Percentiles rank a stretch among this genome's conserved stretches.
These are phyloP conservation scores for Astropecten irregularis DNA, from an alignment of 53 echinoderm and acorn worm genomes.

Conservation along the genomic window DNA sequence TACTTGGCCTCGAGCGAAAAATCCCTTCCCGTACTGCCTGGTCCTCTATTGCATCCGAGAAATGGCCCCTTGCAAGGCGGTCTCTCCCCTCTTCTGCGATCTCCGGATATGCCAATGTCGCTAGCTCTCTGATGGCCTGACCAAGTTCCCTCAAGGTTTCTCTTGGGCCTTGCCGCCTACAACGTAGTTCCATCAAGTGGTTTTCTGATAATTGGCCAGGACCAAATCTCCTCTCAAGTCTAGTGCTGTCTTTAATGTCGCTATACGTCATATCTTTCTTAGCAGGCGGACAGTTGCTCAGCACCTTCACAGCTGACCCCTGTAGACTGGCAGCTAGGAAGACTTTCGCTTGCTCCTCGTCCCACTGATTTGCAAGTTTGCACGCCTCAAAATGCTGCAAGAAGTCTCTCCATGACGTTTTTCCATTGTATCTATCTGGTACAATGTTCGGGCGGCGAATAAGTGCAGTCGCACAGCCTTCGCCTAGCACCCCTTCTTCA, in stretches of 20 bases:
- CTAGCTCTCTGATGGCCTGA: slow-evolving; percentile 13
- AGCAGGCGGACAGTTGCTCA: neutral
- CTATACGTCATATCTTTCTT: neutral
- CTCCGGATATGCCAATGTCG: slow-evolving; percentile 36
- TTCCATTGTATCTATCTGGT: slow-evolving; percentile 16
- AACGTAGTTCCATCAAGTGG: slow-evolving; percentile 8
- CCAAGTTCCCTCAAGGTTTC: slow-evolving; percentile 35
- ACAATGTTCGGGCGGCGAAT: slow-evolving; percentile 38
- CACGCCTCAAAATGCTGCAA: neutral
- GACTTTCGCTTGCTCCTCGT: neutral
- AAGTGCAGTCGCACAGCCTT: too few relatives aligned
- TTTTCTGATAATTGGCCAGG: slow-evolving; percentile 32
- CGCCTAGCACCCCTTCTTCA: too few relatives aligned
- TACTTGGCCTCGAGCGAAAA: slow-evolving; percentile 1
- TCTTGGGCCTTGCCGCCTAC: too few relatives aligned
- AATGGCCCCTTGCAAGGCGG: slow-evolving; percentile 26
- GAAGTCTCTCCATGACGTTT: neutral
- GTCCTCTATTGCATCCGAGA: slow-evolving; percentile 6
- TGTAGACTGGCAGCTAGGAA: neutral
- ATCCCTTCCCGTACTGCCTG: slow-evolving; percentile 24
- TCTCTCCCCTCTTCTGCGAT: neutral
- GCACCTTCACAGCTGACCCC: neutral
- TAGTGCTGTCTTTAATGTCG: neutral
- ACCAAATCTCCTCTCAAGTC: too few relatives aligned
- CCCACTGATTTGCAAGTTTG: neutral